phyloP scores from a whole-genome alignment of 37 sponge, comb jelly and placozoan species.

The Axinella damicornis region DNA sequence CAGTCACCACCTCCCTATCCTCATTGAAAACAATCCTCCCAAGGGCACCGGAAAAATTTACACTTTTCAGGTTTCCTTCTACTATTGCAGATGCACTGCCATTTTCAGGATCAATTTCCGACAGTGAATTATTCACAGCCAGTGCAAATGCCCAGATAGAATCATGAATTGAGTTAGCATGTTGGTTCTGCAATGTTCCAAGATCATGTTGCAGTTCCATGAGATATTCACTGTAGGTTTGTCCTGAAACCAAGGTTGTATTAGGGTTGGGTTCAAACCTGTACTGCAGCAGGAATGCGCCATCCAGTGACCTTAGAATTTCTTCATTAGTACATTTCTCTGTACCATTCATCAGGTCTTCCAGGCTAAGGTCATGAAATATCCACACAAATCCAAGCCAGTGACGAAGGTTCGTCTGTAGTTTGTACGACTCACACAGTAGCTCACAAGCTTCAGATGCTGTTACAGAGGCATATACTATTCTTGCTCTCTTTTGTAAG shows the following conservation, averaged over 20 bases:
- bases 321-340: not conserved
- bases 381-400: slow-evolving; percentile 41
- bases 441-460: slow-evolving; percentile 14
- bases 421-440: slow-evolving; percentile 19
- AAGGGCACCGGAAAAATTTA: not conserved
- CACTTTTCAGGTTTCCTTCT: not conserved
- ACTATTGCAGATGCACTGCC: slow-evolving; percentile 23
- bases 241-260: not conserved
- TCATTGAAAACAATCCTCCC: not conserved
- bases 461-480: slow-evolving; percentile 16
- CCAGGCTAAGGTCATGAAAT: slow-evolving; percentile 11
- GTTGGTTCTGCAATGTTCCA: too few relatives aligned
- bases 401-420: too few relatives aligned
- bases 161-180: too few relatives aligned
- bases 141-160: not conserved
- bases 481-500: not conserved
- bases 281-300: slow-evolving; percentile 10
- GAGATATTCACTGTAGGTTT: not conserved
- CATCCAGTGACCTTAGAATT: slow-evolving; percentile 20
- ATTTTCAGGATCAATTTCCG: slow-evolving; percentile 25
- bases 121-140: slow-evolving; percentile 40
- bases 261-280: not conserved
- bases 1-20: not conserved
- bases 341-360: not conserved
- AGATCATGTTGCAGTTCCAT: too few relatives aligned